Evolutionary conservation across 2,888 invertebrate species (phyloP).

Genomic region (Julus scandinavius): DNA sequence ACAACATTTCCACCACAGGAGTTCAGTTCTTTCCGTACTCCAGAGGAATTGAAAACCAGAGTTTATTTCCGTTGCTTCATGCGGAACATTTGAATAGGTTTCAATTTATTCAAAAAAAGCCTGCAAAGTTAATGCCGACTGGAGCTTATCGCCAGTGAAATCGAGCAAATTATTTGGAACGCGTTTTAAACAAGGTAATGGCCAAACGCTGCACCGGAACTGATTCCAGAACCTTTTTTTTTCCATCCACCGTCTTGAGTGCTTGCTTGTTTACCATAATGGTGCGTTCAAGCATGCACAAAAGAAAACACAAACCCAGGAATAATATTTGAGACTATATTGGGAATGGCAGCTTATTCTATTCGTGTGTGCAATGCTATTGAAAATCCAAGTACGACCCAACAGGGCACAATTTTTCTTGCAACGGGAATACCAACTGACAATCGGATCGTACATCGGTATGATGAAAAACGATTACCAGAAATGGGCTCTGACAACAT

Average conservation of each 20-base stretch:
- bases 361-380: not conserved
- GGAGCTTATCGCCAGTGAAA: slow-evolving; percentile 6
- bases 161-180: slow-evolving; percentile 30
- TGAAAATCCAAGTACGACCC: not conserved
- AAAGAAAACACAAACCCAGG: not conserved
- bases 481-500: no score
- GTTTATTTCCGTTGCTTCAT: slow-evolving; percentile 16
- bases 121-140: slow-evolving; percentile 20
- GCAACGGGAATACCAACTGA: no score
- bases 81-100: slow-evolving; percentile 34
- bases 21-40: not conserved
- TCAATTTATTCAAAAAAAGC: slow-evolving; percentile 4
- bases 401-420: no score
- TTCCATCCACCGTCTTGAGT: not conserved
- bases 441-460: no score
- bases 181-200: slow-evolving; percentile 24
- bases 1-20: not conserved
- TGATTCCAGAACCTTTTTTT: slow-evolving; percentile 2
- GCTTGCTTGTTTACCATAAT: not conserved
- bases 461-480: no score
- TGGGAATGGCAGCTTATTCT: not conserved
- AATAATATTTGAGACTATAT: not conserved
- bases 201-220: slow-evolving; percentile 9
- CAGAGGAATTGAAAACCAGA: not conserved
- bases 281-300: not conserved